Base-by-base conservation (phyloP, 2,113 vertebrate species). In the Diadophis punctatus region DNA sequence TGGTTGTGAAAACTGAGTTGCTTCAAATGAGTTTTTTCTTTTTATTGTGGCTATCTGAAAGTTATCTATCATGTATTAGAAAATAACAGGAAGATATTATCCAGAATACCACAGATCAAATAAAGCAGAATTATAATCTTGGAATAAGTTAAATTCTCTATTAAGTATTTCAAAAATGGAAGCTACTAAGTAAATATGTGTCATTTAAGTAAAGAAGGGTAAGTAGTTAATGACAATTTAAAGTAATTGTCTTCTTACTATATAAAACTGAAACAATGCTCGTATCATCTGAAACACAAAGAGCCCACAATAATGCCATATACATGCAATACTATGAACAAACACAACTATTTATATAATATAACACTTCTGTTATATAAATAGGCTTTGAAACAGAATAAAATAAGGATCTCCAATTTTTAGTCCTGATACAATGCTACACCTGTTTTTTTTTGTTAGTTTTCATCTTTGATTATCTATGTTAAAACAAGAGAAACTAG, bases 101-200 rank as follows among this genome's bases (percentile, higher is more conserved):
- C 88, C 95, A 92, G 90, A 96, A 96, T 92, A 88, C 22, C 90
- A 91, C 74, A 94, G 90, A 34, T 0, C 0, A 92, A 96, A 96
- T 93, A 95, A 96, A 96, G 93, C 85, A 95, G 94, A 96, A 91
- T 89, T 95, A 91, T 89, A 93, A 96, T 95, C 92, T 95, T 97
- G 93, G 93, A 98, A 97, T 95, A 60, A 96, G 96, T 93, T n/a
- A 92, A 0, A 8, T 93, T 94, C 93, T 96, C 94, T 90, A 95
- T 93, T 92, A 96, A 1, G 10, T 30, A 95, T 48, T 90, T 94
- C 43, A 91, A 92, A 95, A 96, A 58, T 1, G 90, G 63, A 30
- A 95, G 95, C 68, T 14, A 96, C 92, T 94, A 93, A 63, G 55
- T 25, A 88, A 95, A 95, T 95, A 93, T 88, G 86, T 63, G 51